Evolutionary conservation across 2,113 vertebrate species (phyloP), one percentile per base, ranked within the genome.

Genomic region (Apteryx owenii): DNA sequence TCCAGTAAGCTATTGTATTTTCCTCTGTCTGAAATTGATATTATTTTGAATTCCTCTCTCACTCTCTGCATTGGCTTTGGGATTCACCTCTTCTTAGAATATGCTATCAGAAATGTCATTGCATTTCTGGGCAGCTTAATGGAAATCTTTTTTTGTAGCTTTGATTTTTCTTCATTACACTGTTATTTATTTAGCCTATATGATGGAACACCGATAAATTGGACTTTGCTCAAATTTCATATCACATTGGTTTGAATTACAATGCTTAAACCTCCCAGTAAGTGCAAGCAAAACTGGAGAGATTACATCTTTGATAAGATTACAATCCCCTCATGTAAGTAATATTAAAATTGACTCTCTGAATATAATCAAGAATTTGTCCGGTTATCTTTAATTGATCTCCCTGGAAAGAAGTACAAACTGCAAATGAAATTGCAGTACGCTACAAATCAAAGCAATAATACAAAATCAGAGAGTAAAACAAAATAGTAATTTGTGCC

Each of bases 321-420:
- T 88, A 71, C 76, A 93, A 42, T 93, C 38, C 82, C 73, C 76
- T 94, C 54, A 90, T 96, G 72, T 72, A 97, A 95, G 58, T 95
- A 96, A 97, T 97, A 96, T 96, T 96, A 97, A 98, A 98, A 97
- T 96, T 96, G 87, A 76, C 68, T 97, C 84, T 92, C 89, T 89
- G 79, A 96, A 97, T 97, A 90, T 83, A 97, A 97, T 96, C 82
- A 97, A 91, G 76, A 81, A 94, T 97, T 98, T 98, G 92, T 95
- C 85, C 10, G 12, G 94, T 96, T 97, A 97, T 98, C 96, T 98
- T 97, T 98, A 97, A 97, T 97, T 98, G 92, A 98, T 98, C 94
- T 98, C 44, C 69, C 81, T 91, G 76, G 95, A 97, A 97, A 92
- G 80, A 96, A 96, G 46, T 68, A 53, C 25, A 93, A 94, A 92